phyloP scores from a whole-genome alignment of 2,888 invertebrate species.

The Ophion ventricosus region DNA sequence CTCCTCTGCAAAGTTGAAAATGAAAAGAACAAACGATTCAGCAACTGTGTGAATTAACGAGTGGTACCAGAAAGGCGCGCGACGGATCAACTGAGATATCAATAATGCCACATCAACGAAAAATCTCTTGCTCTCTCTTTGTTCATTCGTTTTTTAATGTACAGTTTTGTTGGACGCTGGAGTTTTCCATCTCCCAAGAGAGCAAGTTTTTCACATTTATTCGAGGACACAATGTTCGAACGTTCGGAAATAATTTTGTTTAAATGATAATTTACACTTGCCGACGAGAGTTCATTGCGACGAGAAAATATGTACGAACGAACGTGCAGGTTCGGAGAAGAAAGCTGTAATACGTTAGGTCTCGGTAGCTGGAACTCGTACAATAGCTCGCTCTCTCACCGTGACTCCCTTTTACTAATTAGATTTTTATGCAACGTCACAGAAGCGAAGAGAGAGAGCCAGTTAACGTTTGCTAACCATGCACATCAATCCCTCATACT shows the following conservation, averaged over 20 bases:
- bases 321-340: slow-evolving; percentile 31
- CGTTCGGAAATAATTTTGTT: background rate
- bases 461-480: slow-evolving; percentile 60
- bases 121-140: background rate
- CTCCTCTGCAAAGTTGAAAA: slow-evolving; percentile 48
- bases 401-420: slow-evolving; percentile 64
- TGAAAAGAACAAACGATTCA: slow-evolving; percentile 15
- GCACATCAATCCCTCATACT: background rate
- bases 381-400: slow-evolving; percentile 48
- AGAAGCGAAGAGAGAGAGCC: slow-evolving; percentile 27
- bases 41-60: slow-evolving; percentile 40
- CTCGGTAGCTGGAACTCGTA: slow-evolving; percentile 65
- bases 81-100: slow-evolving; percentile 20
- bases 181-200: no score
- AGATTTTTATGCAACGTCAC: slow-evolving; percentile 71
- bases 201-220: no score
- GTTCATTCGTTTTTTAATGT: background rate
- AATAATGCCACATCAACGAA: slow-evolving; percentile 22
- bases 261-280: slow-evolving; percentile 28
- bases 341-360: slow-evolving; percentile 36
- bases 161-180: no score
- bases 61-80: slow-evolving; percentile 7
- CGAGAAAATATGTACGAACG: slow-evolving; percentile 13
- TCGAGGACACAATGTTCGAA: no score
- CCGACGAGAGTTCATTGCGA: slow-evolving; percentile 34